phyloP scores from a whole-genome alignment of 2,113 vertebrate genomes.

The Orcinus orca region DNA sequence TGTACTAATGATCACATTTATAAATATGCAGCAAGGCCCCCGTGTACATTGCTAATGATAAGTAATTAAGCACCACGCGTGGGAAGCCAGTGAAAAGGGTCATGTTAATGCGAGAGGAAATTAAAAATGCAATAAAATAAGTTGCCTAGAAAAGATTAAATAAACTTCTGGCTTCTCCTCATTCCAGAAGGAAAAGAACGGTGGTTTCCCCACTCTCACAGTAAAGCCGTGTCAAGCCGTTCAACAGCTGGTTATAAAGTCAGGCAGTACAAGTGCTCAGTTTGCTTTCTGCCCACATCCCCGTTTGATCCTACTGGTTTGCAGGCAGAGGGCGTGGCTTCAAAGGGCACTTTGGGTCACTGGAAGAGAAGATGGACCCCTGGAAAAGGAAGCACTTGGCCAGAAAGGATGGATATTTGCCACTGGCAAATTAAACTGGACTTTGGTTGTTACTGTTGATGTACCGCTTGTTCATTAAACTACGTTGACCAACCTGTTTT shows the following conservation, averaged over 20 bases:
- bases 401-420: neutral
- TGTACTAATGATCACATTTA: slow-evolving; percentile 91
- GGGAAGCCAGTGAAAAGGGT: slow-evolving; percentile 88
- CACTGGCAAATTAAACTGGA: neutral
- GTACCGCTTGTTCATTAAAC: neutral
- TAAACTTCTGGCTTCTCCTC: slow-evolving; percentile 83
- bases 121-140: slow-evolving; percentile 90
- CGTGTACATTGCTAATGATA: slow-evolving; percentile 90
- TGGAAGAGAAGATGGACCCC: neutral
- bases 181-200: slow-evolving; percentile 76
- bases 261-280: neutral
- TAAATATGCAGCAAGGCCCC: slow-evolving; percentile 89
- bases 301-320: neutral
- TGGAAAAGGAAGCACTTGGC: neutral
- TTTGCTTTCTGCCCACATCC: neutral
- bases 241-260: slow-evolving; percentile 70
- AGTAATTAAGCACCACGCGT: slow-evolving; percentile 90
- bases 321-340: neutral
- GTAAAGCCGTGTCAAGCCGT: slow-evolving; percentile 51
- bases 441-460: neutral
- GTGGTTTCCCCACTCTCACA: slow-evolving; percentile 74
- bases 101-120: slow-evolving; percentile 86
- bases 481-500: neutral
- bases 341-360: neutral
- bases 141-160: slow-evolving; percentile 84